phyloP scores from a whole-genome alignment of 2,113 vertebrate species.

The Athene cunicularia region DNA sequence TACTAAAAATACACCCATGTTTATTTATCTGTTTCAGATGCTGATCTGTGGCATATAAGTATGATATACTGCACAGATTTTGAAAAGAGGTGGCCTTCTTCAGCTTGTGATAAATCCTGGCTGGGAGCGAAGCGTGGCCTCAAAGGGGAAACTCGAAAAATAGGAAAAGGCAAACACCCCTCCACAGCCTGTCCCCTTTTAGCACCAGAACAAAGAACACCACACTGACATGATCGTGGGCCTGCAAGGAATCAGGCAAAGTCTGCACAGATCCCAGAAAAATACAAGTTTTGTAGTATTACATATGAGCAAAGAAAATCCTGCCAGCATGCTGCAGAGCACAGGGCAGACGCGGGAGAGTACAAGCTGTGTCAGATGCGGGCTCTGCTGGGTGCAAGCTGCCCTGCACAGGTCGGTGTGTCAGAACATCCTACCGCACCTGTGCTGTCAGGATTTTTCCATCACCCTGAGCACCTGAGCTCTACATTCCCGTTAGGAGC shows the following conservation, averaged over 20 bases:
- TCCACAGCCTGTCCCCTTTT: neutral
- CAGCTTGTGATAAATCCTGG: neutral
- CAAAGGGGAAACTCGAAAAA: neutral
- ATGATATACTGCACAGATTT: neutral
- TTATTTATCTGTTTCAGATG: neutral
- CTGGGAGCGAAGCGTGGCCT: neutral
- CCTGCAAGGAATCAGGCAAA: neutral
- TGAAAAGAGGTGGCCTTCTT: neutral
- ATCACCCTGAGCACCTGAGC: neutral
- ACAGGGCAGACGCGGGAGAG: neutral
- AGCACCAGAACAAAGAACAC: neutral
- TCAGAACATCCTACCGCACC: neutral
- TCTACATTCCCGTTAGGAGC: neutral
- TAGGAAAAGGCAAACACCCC: neutral
- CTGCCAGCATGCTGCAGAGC: rapidly evolving
- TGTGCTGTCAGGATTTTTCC: neutral
- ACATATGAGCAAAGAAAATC: rapidly evolving
- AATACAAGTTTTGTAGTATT: rapidly evolving
- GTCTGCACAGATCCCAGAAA: neutral
- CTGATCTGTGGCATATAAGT: neutral
- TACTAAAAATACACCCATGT: neutral
- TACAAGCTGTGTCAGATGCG: too few relatives aligned
- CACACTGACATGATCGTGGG: neutral
- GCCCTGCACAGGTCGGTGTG: neutral
- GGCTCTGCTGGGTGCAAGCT: neutral